Conservation (phyloP, 2,797 vertebrate species). For the Enteromius unitaeniatus region DNA sequence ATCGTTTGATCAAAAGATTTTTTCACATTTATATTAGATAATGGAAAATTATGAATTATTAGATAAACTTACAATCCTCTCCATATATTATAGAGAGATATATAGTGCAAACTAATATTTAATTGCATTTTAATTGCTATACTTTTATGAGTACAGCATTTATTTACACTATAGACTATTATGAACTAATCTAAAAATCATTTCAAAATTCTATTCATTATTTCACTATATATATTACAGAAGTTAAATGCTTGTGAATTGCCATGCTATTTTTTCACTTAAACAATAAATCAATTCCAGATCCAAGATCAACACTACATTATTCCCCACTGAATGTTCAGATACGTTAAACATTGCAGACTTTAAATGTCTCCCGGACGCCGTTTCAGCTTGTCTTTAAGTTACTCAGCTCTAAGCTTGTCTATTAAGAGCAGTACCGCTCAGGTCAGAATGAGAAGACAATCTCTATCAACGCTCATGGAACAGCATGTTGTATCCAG, state of each 20-base stretch:
- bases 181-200: not conserved
- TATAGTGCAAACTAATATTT: not conserved
- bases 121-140: not conserved
- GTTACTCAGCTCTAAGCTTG: not conserved
- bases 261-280: not conserved
- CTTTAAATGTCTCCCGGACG: not conserved
- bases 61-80: not conserved
- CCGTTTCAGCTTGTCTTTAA: not conserved
- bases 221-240: too few relatives aligned
- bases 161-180: not conserved
- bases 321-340: not conserved
- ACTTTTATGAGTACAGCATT: not conserved
- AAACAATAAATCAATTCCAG: not conserved
- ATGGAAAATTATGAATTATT: not conserved
- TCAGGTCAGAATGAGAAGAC: slow-evolving; percentile 19
- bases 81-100: not conserved
- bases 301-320: not conserved
- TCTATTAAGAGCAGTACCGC: not conserved
- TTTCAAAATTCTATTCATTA: too few relatives aligned
- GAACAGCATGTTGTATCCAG: slow-evolving; percentile 50
- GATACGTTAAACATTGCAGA: not conserved
- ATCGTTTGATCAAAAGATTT: not conserved
- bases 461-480: slow-evolving; percentile 38
- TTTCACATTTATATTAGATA: not conserved
- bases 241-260: not conserved